phyloP scores from a whole-genome alignment of 2,113 vertebrate genomes.

The Menura novaehollandiae region DNA sequence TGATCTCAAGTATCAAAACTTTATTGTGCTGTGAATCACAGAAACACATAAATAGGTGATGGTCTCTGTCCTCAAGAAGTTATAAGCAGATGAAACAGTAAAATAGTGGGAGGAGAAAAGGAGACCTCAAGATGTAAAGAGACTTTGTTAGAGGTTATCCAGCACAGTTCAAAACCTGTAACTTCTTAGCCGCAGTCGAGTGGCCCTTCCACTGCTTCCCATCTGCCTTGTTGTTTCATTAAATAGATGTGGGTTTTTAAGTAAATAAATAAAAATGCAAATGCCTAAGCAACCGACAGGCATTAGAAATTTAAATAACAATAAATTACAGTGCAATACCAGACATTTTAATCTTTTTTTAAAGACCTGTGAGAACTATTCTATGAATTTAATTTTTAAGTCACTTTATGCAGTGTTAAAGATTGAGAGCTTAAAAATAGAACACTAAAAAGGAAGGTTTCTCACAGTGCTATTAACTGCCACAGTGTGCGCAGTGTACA shows the following conservation, averaged over 20 bases:
- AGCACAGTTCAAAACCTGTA: background rate
- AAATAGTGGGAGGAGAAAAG: background rate
- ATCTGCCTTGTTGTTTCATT: conserved; percentile 9
- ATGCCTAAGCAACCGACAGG: background rate
- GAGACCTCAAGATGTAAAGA: background rate
- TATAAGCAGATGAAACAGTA: background rate
- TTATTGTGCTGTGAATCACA: background rate
- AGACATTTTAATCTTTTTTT: conserved; percentile 7
- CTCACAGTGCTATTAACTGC: background rate
- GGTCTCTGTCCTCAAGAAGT: background rate
- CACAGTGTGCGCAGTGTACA: accelerated
- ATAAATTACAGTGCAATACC: background rate
- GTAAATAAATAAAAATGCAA: background rate
- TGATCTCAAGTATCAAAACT: background rate
- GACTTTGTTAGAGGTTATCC: background rate
- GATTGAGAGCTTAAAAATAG: background rate
- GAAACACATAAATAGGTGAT: background rate
- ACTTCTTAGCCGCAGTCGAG: background rate
- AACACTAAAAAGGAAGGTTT: background rate
- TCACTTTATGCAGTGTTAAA: background rate
- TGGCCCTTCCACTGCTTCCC: background rate
- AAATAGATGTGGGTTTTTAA: background rate
- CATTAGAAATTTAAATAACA: conserved; percentile 19
- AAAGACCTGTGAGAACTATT: conserved; percentile 4
- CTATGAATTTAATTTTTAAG: background rate